A percentile compares a stretch with the other conserved stretches of the same genome.
Conservation (phyloP, 2,797 vertebrate genomes). For the Florisuga fusca region DNA sequence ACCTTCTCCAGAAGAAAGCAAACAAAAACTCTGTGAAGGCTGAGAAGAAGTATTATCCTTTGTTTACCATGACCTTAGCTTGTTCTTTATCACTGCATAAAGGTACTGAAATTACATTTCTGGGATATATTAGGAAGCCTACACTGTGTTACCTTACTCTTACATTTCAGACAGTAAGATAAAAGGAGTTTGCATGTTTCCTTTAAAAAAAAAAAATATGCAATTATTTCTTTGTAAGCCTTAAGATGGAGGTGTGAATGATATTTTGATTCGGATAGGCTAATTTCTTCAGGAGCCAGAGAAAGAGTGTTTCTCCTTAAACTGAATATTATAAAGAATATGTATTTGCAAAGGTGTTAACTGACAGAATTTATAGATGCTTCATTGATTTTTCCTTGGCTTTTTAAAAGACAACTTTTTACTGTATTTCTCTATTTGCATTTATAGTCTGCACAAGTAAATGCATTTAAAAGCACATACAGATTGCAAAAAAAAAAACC, state of each 20-base stretch:
- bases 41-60: conserved; percentile 6
- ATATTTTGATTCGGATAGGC: neutral
- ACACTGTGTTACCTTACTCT: neutral
- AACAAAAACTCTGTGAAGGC: neutral
- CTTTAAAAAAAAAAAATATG: neutral
- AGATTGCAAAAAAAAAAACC: neutral
- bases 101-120: neutral
- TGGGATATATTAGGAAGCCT: neutral
- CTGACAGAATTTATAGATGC: neutral
- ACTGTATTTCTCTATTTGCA: neutral
- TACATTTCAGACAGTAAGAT: neutral
- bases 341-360: neutral
- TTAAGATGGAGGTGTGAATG: neutral
- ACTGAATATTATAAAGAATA: neutral
- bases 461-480: neutral
- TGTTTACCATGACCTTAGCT: neutral
- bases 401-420: neutral
- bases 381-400: neutral
- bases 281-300: neutral
- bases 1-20: neutral
- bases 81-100: neutral
- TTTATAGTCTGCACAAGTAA: neutral
- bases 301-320: neutral
- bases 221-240: neutral
- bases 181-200: neutral